phyloP scores from a whole-genome alignment of 2,888 invertebrate species.

The Panorpa germanica region DNA sequence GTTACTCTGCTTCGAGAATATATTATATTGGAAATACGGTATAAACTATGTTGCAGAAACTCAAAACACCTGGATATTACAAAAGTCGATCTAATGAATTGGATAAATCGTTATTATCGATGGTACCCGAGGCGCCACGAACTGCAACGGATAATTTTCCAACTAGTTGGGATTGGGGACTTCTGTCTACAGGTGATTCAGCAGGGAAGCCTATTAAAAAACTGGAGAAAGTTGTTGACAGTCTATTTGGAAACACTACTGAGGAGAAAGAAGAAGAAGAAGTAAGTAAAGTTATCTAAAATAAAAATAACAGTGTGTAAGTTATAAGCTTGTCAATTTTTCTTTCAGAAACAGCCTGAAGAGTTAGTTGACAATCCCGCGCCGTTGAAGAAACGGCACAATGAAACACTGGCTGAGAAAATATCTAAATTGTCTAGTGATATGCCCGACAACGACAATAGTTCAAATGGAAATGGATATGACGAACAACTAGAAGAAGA shows the following conservation, averaged over 20 bases:
- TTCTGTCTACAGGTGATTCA: constrained; percentile 31
- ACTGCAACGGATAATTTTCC: constrained; percentile 51
- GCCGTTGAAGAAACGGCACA: no score
- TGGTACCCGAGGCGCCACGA: constrained; percentile 66
- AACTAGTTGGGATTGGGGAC: constrained; percentile 51
- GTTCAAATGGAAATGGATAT: constrained; percentile 11
- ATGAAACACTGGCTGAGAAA: no score
- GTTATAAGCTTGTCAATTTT: no score
- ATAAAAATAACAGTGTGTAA: not conserved
- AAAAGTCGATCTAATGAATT: constrained; percentile 56
- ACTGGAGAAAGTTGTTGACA: constrained; percentile 10
- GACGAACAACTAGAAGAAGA: constrained; percentile 10
- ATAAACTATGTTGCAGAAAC: constrained; percentile 45
- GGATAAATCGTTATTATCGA: constrained; percentile 47
- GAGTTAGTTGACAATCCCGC: no score
- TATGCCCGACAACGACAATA: constrained; percentile 8
- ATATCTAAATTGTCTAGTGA: no score
- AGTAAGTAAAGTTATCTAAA: not conserved
- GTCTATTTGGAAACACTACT: constrained; percentile 2
- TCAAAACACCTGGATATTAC: constrained; percentile 65
- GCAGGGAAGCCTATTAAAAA: constrained; percentile 15
- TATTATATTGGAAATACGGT: no score
- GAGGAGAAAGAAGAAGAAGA: constrained; percentile 7
- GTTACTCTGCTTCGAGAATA: no score
- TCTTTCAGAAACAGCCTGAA: no score